Conservation (phyloP, 2,113 vertebrate genomes). For the Sinosuthora webbiana region DNA sequence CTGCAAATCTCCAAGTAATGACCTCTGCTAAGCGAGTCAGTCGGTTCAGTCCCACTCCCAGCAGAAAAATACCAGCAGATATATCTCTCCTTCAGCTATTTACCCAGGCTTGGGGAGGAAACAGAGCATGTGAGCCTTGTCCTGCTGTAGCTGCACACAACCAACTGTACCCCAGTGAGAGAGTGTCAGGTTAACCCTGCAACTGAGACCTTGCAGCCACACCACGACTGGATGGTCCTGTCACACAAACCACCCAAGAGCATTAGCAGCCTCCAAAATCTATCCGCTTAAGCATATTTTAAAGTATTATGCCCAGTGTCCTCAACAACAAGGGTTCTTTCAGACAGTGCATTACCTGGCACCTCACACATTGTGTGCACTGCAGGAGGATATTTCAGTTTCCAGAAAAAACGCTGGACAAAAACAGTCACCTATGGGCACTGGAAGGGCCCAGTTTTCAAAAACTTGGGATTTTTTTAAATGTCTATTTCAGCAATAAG, state of each 20-base stretch:
- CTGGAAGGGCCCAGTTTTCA: not conserved
- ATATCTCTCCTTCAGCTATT: not conserved
- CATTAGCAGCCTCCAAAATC: not conserved
- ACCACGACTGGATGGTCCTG: accelerated
- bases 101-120: not conserved
- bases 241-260: accelerated
- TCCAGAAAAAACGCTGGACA: not conserved
- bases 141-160: not conserved
- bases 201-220: not conserved
- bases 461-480: not conserved
- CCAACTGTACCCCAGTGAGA: not conserved
- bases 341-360: accelerated
- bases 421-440: not conserved
- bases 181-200: not conserved
- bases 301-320: not conserved
- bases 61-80: not conserved
- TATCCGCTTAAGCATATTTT: not conserved
- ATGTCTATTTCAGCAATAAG: not conserved
- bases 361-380: not conserved
- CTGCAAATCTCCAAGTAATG: not conserved
- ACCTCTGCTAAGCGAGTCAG: not conserved
- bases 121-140: not conserved
- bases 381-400: not conserved
- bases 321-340: not conserved
- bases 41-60: not conserved